Conservation (phyloP, 2,797 vertebrate genomes). For the Rhinogobio ventralis region DNA sequence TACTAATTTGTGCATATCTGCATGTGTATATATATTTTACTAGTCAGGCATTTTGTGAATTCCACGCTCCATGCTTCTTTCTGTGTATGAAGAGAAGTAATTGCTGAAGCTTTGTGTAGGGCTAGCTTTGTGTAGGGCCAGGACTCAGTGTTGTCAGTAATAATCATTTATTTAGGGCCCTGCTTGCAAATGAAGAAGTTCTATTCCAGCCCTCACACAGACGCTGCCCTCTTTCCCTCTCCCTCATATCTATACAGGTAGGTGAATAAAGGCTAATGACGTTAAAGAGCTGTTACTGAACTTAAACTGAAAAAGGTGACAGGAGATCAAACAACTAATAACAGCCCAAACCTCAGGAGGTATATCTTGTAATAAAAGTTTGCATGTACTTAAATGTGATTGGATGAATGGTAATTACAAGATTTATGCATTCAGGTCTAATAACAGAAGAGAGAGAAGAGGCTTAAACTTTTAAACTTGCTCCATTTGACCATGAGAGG, state of each 20-base stretch:
- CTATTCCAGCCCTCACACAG: background rate
- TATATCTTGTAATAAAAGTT: background rate
- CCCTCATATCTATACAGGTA: constrained; percentile 7
- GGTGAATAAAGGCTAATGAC: constrained; percentile 35
- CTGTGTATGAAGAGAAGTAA: constrained; percentile 9
- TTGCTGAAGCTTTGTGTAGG: constrained; percentile 1
- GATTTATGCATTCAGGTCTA: constrained; percentile 3
- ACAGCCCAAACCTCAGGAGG: constrained; percentile 20
- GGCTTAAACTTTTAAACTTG: constrained; percentile 6
- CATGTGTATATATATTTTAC: constrained; percentile 21
- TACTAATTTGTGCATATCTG: constrained; percentile 14
- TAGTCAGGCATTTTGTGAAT: background rate
- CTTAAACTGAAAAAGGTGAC: constrained; percentile 36
- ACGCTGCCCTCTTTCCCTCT: background rate
- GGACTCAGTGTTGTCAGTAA: constrained; percentile 37
- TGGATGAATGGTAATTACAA: constrained; percentile 21
- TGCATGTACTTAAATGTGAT: constrained; percentile 14
- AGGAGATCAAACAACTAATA: constrained; percentile 50
- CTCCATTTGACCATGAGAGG: constrained; percentile 8
- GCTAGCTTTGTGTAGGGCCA: background rate
- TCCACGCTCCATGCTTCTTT: background rate
- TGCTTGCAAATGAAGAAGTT: background rate
- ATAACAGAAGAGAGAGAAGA: background rate
- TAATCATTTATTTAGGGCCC: constrained; percentile 43
- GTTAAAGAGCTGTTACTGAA: constrained; percentile 11